Evolutionary conservation across 2,797 vertebrate species (phyloP).

Genomic region (Pelobates cultripes): DNA sequence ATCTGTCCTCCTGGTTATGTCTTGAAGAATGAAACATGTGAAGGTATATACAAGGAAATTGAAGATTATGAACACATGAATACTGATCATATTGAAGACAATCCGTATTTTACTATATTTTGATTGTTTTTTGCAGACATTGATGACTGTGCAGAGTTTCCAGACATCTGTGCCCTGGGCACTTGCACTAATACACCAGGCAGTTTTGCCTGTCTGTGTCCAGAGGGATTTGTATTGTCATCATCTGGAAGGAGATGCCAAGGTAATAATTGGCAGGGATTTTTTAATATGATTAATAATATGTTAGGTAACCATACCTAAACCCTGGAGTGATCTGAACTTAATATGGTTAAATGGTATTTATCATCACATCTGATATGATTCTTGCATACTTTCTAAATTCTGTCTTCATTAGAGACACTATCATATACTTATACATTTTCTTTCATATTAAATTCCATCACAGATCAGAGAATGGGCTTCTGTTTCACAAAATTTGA

Average conservation of each 20-base stretch:
- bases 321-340: too few species aligned
- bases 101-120: not conserved
- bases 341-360: too few species aligned
- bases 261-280: conserved; percentile 70
- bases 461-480: conserved; percentile 85
- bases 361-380: too few species aligned
- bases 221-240: conserved; percentile 89
- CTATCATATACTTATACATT: not conserved
- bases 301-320: too few species aligned
- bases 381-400: too few species aligned
- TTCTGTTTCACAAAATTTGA: conserved; percentile 96
- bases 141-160: conserved; percentile 88
- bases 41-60: conserved; percentile 75
- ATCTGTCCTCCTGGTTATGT: conserved; percentile 91
- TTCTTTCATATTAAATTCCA: conserved; percentile 1
- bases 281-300: not conserved
- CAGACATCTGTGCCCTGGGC: conserved; percentile 88
- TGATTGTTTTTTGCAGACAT: conserved; percentile 80
- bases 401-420: not conserved
- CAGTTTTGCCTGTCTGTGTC: conserved; percentile 90
- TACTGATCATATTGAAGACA: not conserved
- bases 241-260: conserved; percentile 88
- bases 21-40: conserved; percentile 86
- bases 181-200: conserved; percentile 91
- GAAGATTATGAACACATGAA: not conserved